phyloP scores from a whole-genome alignment of 2,888 invertebrate species.

The Campaea margaritaria region DNA sequence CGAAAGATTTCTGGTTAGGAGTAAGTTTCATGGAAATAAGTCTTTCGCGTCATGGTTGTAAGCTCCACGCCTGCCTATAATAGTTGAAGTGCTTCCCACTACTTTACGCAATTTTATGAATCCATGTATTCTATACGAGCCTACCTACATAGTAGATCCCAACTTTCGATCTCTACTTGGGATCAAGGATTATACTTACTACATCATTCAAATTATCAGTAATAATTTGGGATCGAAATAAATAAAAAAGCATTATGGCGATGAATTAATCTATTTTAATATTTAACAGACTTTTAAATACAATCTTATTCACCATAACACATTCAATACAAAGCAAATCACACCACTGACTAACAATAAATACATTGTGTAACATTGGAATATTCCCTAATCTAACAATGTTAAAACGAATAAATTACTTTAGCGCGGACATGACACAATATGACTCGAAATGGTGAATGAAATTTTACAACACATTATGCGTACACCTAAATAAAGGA shows the following conservation, averaged over 20 bases:
- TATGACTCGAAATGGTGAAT: constrained; percentile 66
- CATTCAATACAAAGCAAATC: constrained; percentile 73
- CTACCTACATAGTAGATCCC: too few relatives aligned
- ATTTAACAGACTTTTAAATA: constrained; percentile 81
- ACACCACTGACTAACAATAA: constrained; percentile 75
- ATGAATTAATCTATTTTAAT: constrained; percentile 70
- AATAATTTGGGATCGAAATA: not conserved
- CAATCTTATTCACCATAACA: constrained; percentile 72
- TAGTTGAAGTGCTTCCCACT: too few relatives aligned
- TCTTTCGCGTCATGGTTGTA: too few relatives aligned
- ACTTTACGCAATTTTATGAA: too few relatives aligned
- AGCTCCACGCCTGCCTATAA: too few relatives aligned
- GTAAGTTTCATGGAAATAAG: too few relatives aligned
- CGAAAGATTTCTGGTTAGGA: too few relatives aligned
- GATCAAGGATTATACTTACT: too few relatives aligned
- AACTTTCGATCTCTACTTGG: too few relatives aligned
- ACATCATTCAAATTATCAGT: too few relatives aligned
- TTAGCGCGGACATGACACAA: constrained; percentile 68
- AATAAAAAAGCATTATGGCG: constrained; percentile 54
- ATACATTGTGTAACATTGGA: constrained; percentile 76
- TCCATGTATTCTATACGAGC: too few relatives aligned
- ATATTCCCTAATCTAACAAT: constrained; percentile 67
- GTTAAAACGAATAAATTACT: constrained; percentile 66
- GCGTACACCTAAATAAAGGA: constrained; percentile 63
- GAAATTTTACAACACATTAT: constrained; percentile 60